Percentiles rank a stretch among this genome's conserved stretches.
These are phyloP conservation scores for Sipha flava DNA, from an alignment of 1,140 invertebrate genomes.

Conservation along the genomic window DNA sequence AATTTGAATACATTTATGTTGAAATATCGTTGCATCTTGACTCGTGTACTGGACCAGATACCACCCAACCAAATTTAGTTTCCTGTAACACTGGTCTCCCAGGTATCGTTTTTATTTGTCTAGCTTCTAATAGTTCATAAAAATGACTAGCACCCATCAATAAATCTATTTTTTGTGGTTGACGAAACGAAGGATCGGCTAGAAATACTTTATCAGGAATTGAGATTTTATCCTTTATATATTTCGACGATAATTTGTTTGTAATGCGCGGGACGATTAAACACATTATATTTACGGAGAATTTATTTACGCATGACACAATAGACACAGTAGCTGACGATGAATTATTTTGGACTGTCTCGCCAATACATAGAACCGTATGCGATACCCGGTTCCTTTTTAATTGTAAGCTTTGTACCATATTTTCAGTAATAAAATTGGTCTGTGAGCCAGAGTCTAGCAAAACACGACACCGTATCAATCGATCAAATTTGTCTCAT, in stretches of 20 bases:
- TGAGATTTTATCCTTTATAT: neutral
- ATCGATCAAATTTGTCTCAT: neutral
- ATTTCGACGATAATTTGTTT: neutral
- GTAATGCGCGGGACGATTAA: neutral
- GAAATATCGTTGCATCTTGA: too few species aligned
- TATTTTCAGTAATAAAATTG: neutral
- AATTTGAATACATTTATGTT: too few species aligned
- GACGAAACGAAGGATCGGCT: neutral
- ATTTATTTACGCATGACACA: neutral
- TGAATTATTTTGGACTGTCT: neutral
- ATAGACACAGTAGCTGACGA: neutral
- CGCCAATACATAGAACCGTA: neutral
- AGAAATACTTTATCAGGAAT: neutral
- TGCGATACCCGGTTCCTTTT: neutral
- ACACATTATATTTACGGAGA: neutral
- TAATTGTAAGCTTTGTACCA: neutral
- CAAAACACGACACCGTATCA: neutral
- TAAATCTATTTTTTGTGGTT: neutral
- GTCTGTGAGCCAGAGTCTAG: neutral
- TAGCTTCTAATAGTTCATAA: neutral
- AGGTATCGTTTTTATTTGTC: too few species aligned
- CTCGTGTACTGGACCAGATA: neutral
- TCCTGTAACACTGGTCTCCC: neutral
- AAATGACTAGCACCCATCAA: neutral
- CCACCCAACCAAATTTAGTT: neutral